Conservation (phyloP, 2,888 invertebrate species). For the Cantharis rustica region DNA sequence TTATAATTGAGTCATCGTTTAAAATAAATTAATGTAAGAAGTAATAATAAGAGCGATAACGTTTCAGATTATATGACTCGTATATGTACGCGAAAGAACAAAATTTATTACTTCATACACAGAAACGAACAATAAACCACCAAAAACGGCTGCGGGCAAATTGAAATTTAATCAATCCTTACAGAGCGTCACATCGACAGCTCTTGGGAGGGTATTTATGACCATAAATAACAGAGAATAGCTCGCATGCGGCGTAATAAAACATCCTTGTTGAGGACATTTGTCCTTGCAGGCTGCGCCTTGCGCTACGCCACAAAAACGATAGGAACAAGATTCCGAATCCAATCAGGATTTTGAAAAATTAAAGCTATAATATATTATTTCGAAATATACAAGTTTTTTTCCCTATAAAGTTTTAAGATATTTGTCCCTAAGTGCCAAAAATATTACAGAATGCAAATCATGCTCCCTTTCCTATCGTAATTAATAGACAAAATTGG, state of each 20-base stretch:
- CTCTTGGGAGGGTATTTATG: conserved; percentile 33
- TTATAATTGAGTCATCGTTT: not conserved
- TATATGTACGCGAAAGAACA: conserved; percentile 1
- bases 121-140: conserved; percentile 32
- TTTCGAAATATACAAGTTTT: not conserved
- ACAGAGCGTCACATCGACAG: conserved; percentile 31
- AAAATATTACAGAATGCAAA: conserved; percentile 12
- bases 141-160: conserved; percentile 31
- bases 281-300: conserved; percentile 26
- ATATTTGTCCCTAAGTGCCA: conserved; percentile 4
- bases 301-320: conserved; percentile 29
- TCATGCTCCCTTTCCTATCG: conserved; percentile 24
- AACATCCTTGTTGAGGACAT: conserved; percentile 32
- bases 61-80: not conserved
- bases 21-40: not conserved
- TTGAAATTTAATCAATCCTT: conserved; percentile 34
- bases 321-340: conserved; percentile 25
- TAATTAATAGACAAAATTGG: conserved; percentile 31
- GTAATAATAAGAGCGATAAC: not conserved
- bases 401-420: conserved; percentile 9
- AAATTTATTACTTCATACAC: conserved; percentile 29
- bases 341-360: conserved; percentile 31
- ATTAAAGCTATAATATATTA: conserved; percentile 27
- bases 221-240: conserved; percentile 31
- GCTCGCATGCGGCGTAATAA: conserved; percentile 33